These are phyloP conservation scores for Gonatopus flavifemur DNA, from an alignment of 1,140 invertebrate species.

Conservation along the genomic window DNA sequence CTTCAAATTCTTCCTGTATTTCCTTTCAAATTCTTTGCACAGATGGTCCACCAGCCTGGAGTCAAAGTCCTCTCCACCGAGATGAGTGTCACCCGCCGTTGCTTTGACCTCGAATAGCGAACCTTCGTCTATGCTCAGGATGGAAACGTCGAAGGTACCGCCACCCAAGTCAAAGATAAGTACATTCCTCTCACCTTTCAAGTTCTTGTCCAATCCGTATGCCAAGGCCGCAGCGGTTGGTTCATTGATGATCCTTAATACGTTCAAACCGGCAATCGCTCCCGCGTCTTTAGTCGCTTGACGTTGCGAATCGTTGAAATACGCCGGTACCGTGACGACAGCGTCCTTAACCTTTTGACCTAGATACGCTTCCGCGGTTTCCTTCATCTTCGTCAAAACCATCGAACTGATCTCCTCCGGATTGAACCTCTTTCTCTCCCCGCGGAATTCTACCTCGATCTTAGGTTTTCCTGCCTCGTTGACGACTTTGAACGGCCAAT, in stretches of 20 bases:
- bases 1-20: conserved; percentile 58
- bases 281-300: conserved; percentile 77
- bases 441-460: conserved; percentile 76
- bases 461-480: conserved; percentile 74
- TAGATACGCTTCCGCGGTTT: conserved; percentile 64
- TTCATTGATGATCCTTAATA: conserved; percentile 79
- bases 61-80: conserved; percentile 78
- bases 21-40: conserved; percentile 59
- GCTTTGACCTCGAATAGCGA: conserved; percentile 78
- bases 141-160: conserved; percentile 83
- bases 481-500: conserved; percentile 78
- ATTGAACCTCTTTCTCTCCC: conserved; percentile 72
- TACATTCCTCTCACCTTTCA: conserved; percentile 74
- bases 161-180: conserved; percentile 75
- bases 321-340: conserved; percentile 57
- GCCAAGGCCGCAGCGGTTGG: conserved; percentile 81
- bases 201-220: conserved; percentile 82
- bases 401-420: conserved; percentile 88
- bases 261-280: conserved; percentile 74
- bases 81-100: conserved; percentile 74
- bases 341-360: conserved; percentile 64
- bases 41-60: conserved; percentile 82
- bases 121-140: conserved; percentile 83
- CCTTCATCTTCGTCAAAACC: conserved; percentile 73
- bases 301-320: conserved; percentile 69